Base-by-base conservation (phyloP, 2,113 vertebrate genomes). In the Oryzias celebensis region DNA sequence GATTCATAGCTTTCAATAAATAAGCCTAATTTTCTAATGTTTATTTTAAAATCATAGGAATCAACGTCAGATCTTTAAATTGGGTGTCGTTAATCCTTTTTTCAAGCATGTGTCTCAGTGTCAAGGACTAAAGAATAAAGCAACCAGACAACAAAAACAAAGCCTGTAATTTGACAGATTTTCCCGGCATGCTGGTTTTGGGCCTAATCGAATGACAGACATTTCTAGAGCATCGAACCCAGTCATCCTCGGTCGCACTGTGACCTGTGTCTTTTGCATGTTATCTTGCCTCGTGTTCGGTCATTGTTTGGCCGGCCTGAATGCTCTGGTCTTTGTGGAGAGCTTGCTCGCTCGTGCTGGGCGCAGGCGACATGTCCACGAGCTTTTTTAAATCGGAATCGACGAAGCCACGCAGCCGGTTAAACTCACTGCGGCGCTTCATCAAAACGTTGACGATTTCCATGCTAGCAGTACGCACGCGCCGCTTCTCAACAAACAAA, bases 381-480 rank as follows among this genome's bases (percentile, higher is more conserved):
- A 82, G 96, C 81, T 75, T 92, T 91, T 0, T 93, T 91, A 0
- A 80, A 76, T 0, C 86, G 83, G 36, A 36, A 85, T 98, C 96
- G 0, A 93, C 93, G 88, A 98, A 94, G 48, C 53, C 86, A 82
- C 94, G 95, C 7, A 93, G 94, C 0, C 95, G 93, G 5, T 96
- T 96, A 7, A 98, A 96, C 28, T 96, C 93, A 0, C 86, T 88
- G 67, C 96, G 95, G 51, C 91, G 92, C 84, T 93, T 94, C 0
- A 90, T 49, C 54, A 96, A 97, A 16, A 94, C 92, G 0, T 93
- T 88, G 7, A 88, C 84, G 22, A 97, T 92, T 81, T 98, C 96
- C 96, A 98, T 99, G 60, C 44, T 31, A 50, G 31, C 12, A 12
- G 31, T 16, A 4, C 14, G 26, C 28, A 4, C 7, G 12, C 16